Percentiles rank a stretch among this genome's conserved stretches.
These are phyloP conservation scores for Myrmecobius fasciatus DNA, from an alignment of 2,113 vertebrate species.

Conservation along the genomic window DNA sequence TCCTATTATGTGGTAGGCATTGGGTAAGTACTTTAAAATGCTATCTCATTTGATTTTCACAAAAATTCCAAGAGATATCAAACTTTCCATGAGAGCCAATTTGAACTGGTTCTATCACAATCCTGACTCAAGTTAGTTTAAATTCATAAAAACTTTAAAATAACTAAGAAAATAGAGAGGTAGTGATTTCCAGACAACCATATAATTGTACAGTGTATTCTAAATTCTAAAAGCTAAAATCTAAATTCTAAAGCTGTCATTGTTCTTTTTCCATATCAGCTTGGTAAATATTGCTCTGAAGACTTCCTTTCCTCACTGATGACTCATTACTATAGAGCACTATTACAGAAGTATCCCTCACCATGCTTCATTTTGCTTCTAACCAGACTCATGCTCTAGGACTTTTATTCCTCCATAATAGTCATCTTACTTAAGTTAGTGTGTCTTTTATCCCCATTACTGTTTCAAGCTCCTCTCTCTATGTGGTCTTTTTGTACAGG, in stretches of 20 bases:
- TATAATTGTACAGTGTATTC: not conserved
- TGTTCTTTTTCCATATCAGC: not conserved
- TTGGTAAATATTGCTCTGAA: not conserved
- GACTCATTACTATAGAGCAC: not conserved
- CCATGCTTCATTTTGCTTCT: not conserved
- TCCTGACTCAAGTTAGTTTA: not conserved
- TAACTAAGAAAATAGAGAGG: not conserved
- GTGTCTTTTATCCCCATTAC: not conserved
- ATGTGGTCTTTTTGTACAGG: not conserved
- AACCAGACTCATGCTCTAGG: not conserved
- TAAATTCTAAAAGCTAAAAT: too few species aligned
- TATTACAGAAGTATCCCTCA: not conserved
- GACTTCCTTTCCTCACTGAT: not conserved
- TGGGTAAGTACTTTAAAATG: not conserved
- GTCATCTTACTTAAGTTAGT: not conserved
- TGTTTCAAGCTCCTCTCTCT: not conserved
- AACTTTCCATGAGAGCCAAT: not conserved
- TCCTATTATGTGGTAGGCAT: too few species aligned
- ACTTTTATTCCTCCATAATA: not conserved
- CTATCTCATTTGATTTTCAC: not conserved
- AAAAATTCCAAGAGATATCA: not conserved
- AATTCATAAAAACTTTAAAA: not conserved
- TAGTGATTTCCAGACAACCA: not conserved
- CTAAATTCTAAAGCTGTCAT: not conserved
- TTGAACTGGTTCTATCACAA: not conserved